Evolutionary conservation across 2,797 vertebrate species (phyloP), one percentile per base, ranked within the genome.

Genomic region (Sebastes minor): DNA sequence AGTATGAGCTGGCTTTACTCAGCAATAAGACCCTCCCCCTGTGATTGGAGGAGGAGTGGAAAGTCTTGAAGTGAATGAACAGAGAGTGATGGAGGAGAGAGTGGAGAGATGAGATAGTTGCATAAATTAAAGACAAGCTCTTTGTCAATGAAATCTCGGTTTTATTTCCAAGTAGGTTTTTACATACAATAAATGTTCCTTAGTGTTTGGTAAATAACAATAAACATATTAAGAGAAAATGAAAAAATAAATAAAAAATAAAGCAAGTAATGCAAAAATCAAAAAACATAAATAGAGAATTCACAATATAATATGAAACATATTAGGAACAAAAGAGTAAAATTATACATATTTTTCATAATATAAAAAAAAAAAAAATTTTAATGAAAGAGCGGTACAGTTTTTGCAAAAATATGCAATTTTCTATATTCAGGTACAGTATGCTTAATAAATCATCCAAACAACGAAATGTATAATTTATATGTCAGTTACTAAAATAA

Each of bases 1-100:
- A 53, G 60, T 28, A 76, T 81, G 81, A 82, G 79, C 72, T 78
- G 73, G 73, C 70, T 73, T 82, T 65, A 49, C 38, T 85, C 71
- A 74, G 59, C 22, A 12, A 18, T 25, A 7, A 72, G 67, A 49
- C 32, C 60, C 71, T 35, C 73, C 82, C 76, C 56, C 28, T 35
- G 23, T 68, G 69, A 73, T 69, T 55, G 46, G 32, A 68, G 66
- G 67, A 69, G 70, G 62, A 60, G 53, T 5, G 8, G 59, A 62
- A 74, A 71, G 66, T 33, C 20, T 56, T 60, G 8, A n/a, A 38
- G 25, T 83, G 68, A 84, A 75, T 75, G 69, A 71, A 80, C 9
- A 30, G 71, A 38, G 65, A 13, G 72, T 75, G 80, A 38, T 59
- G 57, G 52, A 67, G 69, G 78, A 69, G 76, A 20, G 53, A 62